Conservation (phyloP, 2,888 invertebrate species). For the Petrolisthes cinctipes region DNA sequence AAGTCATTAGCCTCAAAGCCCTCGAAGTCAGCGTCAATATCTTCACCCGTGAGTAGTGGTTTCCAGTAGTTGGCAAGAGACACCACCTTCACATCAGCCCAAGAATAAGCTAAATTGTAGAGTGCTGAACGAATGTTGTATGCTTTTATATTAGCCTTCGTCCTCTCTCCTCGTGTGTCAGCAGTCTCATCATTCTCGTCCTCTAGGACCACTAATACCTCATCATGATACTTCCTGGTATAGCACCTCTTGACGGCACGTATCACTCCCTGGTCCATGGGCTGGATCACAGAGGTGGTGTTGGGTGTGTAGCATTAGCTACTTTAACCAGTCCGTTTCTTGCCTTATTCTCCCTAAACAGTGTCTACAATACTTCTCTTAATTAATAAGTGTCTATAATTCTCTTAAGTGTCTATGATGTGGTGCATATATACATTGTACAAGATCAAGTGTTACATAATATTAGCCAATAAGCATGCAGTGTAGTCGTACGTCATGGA, state of each 20-base stretch:
- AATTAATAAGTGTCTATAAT: too few species aligned
- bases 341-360: too few species aligned
- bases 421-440: too few species aligned
- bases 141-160: constrained; percentile 4
- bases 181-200: background rate
- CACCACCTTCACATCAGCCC: background rate
- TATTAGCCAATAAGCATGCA: too few species aligned
- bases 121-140: constrained; percentile 6
- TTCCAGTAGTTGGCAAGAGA: background rate
- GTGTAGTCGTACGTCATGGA: too few species aligned
- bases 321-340: too few species aligned
- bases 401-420: too few species aligned
- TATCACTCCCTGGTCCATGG: constrained; percentile 5
- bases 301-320: too few species aligned
- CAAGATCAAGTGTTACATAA: too few species aligned
- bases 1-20: constrained; percentile 10
- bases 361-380: too few species aligned
- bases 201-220: constrained; percentile 1
- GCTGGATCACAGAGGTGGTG: constrained; percentile 9
- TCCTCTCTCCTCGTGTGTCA: constrained; percentile 6
- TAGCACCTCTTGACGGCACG: background rate
- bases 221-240: background rate
- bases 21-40: constrained; percentile 1
- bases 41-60: background rate
- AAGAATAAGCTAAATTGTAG: background rate